Base-by-base conservation (phyloP, 2,797 vertebrate species). In the Microctenopoma steveboyesi region DNA sequence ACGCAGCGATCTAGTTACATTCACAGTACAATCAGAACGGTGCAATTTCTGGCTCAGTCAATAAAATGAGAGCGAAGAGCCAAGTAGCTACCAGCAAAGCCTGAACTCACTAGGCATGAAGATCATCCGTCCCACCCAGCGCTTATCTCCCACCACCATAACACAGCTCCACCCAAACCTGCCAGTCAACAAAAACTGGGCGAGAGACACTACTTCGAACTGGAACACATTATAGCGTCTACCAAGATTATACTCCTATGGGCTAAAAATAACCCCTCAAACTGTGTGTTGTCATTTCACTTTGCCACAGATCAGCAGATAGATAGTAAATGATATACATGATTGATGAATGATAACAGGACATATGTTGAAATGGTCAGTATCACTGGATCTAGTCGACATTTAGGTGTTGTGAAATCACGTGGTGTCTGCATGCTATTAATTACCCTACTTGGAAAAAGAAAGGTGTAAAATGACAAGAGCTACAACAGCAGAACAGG, bases 191-290 rank as follows among this genome's bases (percentile, higher is more conserved):
- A 89, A 58, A 74, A 43, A 49, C 48, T 18, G 82, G 71, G 72
- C 59, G 79, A 86, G 79, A 79, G 78, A 72, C 46, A 27, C 45
- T 50, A 28, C 49, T 62, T 64, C 27, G n/a, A 51, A 16, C 45
- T 67, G 59, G 60, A 37, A 48, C 54, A 16, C 74, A 82, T 76
- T 69, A 71, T 76, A 79, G 69, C 79, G 47, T 72, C 77, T 58
- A 55, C 79, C 74, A 75, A 72, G 72, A 88, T 78, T 67, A 82
- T 64, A 69, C 85, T 53, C 69, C 2, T 0, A 4, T 4, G 76
- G 59, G 57, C 75, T 91, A 92, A 90, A 93, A 94, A 93, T 94
- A 93, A 90, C 81, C 67, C 11, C 74, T 63, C 42, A 51, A 65
- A 76, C 75, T 69, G 82, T 79, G 35, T 86, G 78, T 75, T 84